Evolutionary conservation across 2,797 vertebrate species (phyloP), one percentile per base, ranked within the genome.

Genomic region (Acanthornis magna): DNA sequence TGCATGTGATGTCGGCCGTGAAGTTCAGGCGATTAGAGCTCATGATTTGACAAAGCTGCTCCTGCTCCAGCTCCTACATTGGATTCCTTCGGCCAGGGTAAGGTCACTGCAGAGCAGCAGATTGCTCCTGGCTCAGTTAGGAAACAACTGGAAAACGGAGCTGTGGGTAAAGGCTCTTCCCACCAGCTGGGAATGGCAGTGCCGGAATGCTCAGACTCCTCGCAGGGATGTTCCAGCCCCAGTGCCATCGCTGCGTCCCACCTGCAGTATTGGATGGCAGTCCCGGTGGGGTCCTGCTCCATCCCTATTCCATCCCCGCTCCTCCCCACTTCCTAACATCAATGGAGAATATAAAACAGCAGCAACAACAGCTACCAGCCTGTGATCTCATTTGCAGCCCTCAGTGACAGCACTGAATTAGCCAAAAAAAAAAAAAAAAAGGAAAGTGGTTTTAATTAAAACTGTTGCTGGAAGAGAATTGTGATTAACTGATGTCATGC

Each of bases 401-500:
- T 83, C 91, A 68, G 77, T 63, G 79, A 70, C 89, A 75, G 74
- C 87, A 10, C 7, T 19, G 91, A 87, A 85, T 77, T 85, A 94
- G 73, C 45, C 22, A 40, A 75, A 57, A 80, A 82, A 48, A 47
- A 47, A 36, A 47, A 47, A 47, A 47, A 47, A 68, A 68, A 32
- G 12, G 36, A 47, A 82, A 94, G 71, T 38, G n/a, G 51, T 61
- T 93, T 97, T 96, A 95, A 97, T 96, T 96, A 95, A 95, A 93
- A 88, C 81, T 74, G 45, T 73, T 68, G 83, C 89, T 96, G 89
- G 90, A 88, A 93, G 83, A 91, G 89, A 88, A 88, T 92, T 94
- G 91, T 90, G 95, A 96, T 95, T 95, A 97, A 95, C 77, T 79
- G 91, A 91, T 95, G 93, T 88, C 84, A 71, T 30, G 81, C 57